These are phyloP conservation scores for Litoditis marina DNA, from an alignment of 2,888 invertebrate species.

Conservation along the genomic window DNA sequence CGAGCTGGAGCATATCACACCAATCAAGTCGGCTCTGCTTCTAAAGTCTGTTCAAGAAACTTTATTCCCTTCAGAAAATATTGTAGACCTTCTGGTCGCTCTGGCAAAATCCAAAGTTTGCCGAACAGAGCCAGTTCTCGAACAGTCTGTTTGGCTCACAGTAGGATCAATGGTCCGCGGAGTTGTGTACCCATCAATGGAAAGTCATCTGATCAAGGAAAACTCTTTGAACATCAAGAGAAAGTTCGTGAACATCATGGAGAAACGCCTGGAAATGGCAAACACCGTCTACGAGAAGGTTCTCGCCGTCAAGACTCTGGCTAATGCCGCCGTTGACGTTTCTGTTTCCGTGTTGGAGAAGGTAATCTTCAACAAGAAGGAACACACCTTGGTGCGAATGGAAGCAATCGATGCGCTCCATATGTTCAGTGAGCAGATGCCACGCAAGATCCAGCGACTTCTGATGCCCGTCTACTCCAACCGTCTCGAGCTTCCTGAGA, in stretches of 20 bases:
- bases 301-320: constrained; percentile 54
- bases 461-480: constrained; percentile 54
- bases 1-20: constrained; percentile 21
- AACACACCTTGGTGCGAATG: constrained; percentile 43
- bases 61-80: constrained; percentile 31
- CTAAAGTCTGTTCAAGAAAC: constrained; percentile 44
- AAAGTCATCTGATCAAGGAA: constrained; percentile 26
- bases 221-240: constrained; percentile 28
- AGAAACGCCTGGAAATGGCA: constrained; percentile 36
- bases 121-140: constrained; percentile 21
- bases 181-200: constrained; percentile 17
- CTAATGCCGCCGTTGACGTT: constrained; percentile 55
- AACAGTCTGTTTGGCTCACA: constrained; percentile 43
- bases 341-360: constrained; percentile 49
- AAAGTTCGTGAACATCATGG: constrained; percentile 26
- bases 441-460: constrained; percentile 37
- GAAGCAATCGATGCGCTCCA: constrained; percentile 55
- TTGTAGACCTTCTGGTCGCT: constrained; percentile 26
- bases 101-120: constrained; percentile 24
- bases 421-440: constrained; percentile 31
- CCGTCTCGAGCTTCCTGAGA: constrained; percentile 38
- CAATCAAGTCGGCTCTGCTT: constrained; percentile 28
- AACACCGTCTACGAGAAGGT: constrained; percentile 48
- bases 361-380: constrained; percentile 46
- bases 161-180: constrained; percentile 32